Evolutionary conservation across 2,888 invertebrate species (phyloP).

Genomic region (Tupiocoris notatus): DNA sequence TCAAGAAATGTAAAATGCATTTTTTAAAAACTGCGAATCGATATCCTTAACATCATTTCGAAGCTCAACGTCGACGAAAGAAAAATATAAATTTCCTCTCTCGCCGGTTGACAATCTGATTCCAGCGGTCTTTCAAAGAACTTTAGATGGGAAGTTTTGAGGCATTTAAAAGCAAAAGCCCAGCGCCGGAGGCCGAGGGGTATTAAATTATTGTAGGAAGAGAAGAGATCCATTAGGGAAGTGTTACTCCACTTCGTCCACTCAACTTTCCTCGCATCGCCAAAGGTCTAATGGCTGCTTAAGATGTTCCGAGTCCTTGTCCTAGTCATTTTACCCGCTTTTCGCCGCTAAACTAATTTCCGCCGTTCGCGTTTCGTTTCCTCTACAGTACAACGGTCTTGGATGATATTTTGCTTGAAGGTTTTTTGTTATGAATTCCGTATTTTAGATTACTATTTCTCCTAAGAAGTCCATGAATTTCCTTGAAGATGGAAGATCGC

Average conservation of each 20-base stretch:
- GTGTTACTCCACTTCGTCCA: background rate
- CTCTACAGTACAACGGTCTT: background rate
- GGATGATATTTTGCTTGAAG: too few relatives aligned
- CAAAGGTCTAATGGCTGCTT: constrained; percentile 8
- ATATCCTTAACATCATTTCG: too few relatives aligned
- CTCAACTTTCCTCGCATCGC: background rate
- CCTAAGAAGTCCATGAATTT: too few relatives aligned
- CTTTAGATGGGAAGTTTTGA: background rate
- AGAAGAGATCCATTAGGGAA: constrained; percentile 9
- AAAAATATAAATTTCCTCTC: too few relatives aligned
- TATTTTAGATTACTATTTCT: too few relatives aligned
- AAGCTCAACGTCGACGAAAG: too few relatives aligned
- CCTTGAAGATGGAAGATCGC: too few relatives aligned
- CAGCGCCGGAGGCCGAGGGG: background rate
- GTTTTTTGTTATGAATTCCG: too few relatives aligned
- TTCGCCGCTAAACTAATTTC: background rate
- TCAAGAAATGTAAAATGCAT: too few relatives aligned
- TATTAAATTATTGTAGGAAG: constrained; percentile 15
- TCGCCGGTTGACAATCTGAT: constrained; percentile 1
- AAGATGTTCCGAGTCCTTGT: background rate
- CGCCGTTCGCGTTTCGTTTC: background rate
- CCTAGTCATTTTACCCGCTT: background rate
- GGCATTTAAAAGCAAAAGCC: background rate
- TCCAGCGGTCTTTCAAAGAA: background rate
- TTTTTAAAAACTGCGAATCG: too few relatives aligned